Percentiles rank a stretch among this genome's conserved stretches.
These are phyloP conservation scores for Lepidostoma basale DNA, from an alignment of 1,140 invertebrate genomes.

Conservation along the genomic window DNA sequence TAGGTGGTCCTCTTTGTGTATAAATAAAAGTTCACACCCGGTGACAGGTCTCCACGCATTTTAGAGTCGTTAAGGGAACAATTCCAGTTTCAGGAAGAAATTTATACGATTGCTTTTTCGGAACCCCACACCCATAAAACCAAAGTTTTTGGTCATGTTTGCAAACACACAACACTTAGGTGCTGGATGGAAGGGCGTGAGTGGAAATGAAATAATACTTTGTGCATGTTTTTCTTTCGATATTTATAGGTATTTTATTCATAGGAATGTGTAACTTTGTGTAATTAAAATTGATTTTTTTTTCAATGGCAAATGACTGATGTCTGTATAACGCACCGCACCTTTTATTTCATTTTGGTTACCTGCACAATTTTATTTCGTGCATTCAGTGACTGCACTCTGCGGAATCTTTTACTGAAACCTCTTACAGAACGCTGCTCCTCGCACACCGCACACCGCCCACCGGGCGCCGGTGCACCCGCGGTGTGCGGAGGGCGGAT, in stretches of 20 bases:
- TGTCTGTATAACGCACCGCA: conserved; percentile 51
- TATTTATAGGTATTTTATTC: conserved; percentile 21
- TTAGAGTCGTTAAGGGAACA: conserved; percentile 27
- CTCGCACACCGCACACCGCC: no score
- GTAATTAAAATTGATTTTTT: conserved; percentile 37
- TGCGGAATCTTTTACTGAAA: conserved; percentile 3
- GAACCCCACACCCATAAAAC: conserved; percentile 15
- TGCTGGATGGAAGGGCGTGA: conserved; percentile 14
- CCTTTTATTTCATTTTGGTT: conserved; percentile 48
- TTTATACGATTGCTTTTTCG: conserved; percentile 23
- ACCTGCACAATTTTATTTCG: conserved; percentile 51
- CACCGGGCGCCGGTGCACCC: background rate
- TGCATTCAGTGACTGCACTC: conserved; percentile 63
- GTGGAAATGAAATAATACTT: conserved; percentile 3
- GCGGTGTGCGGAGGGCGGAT: background rate
- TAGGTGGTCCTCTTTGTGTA: background rate
- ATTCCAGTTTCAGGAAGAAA: conserved; percentile 21
- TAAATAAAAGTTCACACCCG: conserved; percentile 26
- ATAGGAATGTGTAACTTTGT: conserved; percentile 38
- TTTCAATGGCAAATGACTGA: conserved; percentile 52
- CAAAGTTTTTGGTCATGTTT: conserved; percentile 16
- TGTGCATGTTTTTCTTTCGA: conserved; percentile 19
- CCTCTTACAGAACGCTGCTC: conserved; percentile 14
- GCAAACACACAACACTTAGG: conserved; percentile 10
- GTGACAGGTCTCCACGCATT: conserved; percentile 23